Evolutionary conservation across 2,113 vertebrate genomes (phyloP).

Genomic region (Pseudolaguvia tuberculata): DNA sequence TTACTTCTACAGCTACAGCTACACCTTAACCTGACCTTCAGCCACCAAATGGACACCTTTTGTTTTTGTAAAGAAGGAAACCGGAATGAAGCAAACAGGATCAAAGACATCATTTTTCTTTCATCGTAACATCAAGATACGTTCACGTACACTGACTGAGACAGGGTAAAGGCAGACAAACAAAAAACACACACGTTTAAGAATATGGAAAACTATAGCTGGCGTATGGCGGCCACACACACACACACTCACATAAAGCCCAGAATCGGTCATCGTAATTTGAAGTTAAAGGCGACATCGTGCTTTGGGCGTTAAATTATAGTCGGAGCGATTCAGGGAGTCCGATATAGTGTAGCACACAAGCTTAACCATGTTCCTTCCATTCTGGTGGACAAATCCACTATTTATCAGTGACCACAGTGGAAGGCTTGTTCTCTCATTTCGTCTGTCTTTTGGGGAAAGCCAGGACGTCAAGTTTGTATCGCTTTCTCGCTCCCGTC

Average conservation of each 20-base stretch:
- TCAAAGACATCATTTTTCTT: background rate
- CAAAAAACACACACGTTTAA: conserved; percentile 33
- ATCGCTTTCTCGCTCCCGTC: conserved; percentile 33
- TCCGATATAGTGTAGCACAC: conserved; percentile 24
- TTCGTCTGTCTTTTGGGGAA: conserved; percentile 18
- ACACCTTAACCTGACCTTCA: background rate
- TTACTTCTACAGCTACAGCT: background rate
- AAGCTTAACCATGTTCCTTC: conserved; percentile 30
- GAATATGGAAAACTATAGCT: conserved; percentile 39
- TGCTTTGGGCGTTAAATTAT: conserved; percentile 22
- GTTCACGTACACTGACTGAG: background rate
- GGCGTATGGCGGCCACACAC: conserved; percentile 26
- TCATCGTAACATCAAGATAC: background rate
- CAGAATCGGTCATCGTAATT: conserved; percentile 15
- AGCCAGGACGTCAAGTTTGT: conserved; percentile 36
- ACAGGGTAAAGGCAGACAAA: background rate
- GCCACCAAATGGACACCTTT: background rate
- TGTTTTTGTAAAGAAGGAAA: background rate
- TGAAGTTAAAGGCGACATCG: conserved; percentile 17
- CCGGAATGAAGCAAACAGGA: background rate
- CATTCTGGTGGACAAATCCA: conserved; percentile 29
- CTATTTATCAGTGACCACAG: conserved; percentile 33
- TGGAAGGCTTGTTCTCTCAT: conserved; percentile 12
- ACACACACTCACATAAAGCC: conserved; percentile 11
- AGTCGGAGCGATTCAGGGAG: conserved; percentile 9